Percentiles rank a stretch among this genome's conserved stretches.
Conservation (phyloP, 2,797 vertebrate genomes). For the Agapornis canus region DNA sequence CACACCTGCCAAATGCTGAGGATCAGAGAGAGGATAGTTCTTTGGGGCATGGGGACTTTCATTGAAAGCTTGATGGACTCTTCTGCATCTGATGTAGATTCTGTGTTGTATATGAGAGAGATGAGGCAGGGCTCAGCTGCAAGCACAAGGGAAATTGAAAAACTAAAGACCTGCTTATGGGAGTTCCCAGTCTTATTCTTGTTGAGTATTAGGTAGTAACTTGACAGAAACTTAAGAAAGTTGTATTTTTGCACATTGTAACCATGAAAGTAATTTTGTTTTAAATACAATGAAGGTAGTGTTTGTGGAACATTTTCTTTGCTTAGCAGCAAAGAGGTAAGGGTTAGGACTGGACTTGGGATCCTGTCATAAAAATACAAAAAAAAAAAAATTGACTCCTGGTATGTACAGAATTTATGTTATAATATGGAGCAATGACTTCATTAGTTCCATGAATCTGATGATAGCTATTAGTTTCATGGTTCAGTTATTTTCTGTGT, state of each 20-base stretch:
- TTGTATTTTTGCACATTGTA: conserved; percentile 27
- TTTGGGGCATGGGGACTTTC: conserved; percentile 51
- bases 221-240: conserved; percentile 64
- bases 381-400: not conserved
- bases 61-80: conserved; percentile 32
- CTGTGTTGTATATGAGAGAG: conserved; percentile 14
- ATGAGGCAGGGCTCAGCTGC: conserved; percentile 62
- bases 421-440: not conserved
- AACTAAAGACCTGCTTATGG: conserved; percentile 50
- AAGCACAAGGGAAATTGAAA: conserved; percentile 40
- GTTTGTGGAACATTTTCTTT: not conserved
- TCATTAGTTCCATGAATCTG: not conserved
- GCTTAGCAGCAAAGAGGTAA: not conserved
- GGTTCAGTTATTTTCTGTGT: not conserved
- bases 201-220: conserved; percentile 51
- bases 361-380: not conserved
- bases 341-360: not conserved
- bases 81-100: conserved; percentile 51
- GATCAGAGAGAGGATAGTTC: conserved; percentile 52
- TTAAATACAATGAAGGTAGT: not conserved
- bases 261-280: conserved; percentile 14
- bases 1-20: conserved; percentile 66
- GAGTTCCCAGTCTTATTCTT: conserved; percentile 47
- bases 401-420: not conserved
- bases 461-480: not conserved